A percentile compares a stretch with the other conserved stretches of the same genome.
Conservation (phyloP, 2,113 vertebrate species). For the Anolis carolinensis region DNA sequence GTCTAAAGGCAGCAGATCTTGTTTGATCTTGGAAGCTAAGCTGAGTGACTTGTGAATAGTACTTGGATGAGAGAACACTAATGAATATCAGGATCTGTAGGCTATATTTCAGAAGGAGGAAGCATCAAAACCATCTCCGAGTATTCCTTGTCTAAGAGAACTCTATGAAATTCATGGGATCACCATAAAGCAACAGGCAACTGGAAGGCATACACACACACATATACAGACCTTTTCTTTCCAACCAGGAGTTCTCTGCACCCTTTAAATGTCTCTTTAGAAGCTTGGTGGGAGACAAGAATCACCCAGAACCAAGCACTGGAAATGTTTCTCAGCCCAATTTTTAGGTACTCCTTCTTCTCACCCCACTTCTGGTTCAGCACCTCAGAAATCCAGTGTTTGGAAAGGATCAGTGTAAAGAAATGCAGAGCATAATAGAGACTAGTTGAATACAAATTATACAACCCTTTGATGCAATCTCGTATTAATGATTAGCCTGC, state of each 20-base stretch:
- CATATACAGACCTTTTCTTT: neutral
- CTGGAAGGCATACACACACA: too few species aligned
- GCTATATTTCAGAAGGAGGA: too few species aligned
- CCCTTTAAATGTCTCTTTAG: neutral
- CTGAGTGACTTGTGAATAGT: too few species aligned
- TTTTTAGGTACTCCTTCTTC: neutral
- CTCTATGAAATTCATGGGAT: too few species aligned
- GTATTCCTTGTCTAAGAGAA: too few species aligned
- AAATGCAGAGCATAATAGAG: neutral
- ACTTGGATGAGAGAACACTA: too few species aligned
- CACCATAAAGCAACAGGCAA: neutral
- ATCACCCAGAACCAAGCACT: neutral
- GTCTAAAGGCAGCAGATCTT: too few species aligned
- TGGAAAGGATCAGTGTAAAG: neutral
- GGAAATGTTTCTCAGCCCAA: neutral
- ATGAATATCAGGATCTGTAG: too few species aligned
- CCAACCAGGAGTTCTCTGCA: neutral
- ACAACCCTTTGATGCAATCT: neutral
- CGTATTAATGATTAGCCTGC: neutral
- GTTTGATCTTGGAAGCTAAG: too few species aligned
- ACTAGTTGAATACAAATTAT: neutral
- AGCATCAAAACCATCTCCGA: too few species aligned
- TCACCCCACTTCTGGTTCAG: neutral
- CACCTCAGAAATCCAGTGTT: too few species aligned
- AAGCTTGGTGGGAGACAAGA: neutral